Evolutionary conservation across 2,797 vertebrate genomes (phyloP).

Genomic region (Synaphobranchus kaupii): DNA sequence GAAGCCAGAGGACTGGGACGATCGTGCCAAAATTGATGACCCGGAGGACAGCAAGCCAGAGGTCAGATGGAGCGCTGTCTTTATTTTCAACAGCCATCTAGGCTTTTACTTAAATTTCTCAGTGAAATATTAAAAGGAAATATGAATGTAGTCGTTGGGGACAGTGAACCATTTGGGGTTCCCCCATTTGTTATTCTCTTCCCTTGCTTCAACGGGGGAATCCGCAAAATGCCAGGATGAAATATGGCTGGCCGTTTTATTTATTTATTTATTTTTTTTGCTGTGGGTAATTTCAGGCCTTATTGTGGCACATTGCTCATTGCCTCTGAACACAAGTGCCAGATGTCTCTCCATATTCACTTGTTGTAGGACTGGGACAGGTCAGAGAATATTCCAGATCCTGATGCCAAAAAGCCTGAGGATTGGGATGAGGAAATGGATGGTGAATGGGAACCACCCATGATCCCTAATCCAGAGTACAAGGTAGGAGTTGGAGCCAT

Average conservation of each 20-base stretch:
- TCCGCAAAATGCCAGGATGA: too few relatives aligned
- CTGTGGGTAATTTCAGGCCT: neutral
- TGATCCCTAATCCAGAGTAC: slow-evolving; percentile 82
- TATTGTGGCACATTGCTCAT: neutral
- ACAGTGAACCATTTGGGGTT: neutral
- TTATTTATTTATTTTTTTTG: too few relatives aligned
- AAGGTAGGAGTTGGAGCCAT: slow-evolving; percentile 62
- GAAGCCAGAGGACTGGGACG: slow-evolving; percentile 94
- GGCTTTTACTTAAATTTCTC: neutral
- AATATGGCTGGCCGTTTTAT: too few relatives aligned
- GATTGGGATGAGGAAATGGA: slow-evolving; percentile 87
- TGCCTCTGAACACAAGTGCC: neutral
- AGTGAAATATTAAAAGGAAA: neutral
- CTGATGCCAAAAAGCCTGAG: slow-evolving; percentile 81
- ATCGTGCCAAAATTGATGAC: slow-evolving; percentile 86
- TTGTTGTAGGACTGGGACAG: slow-evolving; percentile 81
- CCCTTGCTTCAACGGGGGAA: too few relatives aligned
- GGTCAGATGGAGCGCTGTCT: slow-evolving; percentile 56
- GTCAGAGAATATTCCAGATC: slow-evolving; percentile 81
- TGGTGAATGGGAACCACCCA: slow-evolving; percentile 82
- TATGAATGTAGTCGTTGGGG: neutral
- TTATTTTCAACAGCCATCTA: neutral
- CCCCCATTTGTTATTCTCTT: too few relatives aligned
- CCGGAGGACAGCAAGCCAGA: slow-evolving; percentile 88
- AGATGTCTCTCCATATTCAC: neutral